These are phyloP conservation scores for Aphaenogaster rudis DNA, from an alignment of 1,140 invertebrate genomes.

Conservation along the genomic window DNA sequence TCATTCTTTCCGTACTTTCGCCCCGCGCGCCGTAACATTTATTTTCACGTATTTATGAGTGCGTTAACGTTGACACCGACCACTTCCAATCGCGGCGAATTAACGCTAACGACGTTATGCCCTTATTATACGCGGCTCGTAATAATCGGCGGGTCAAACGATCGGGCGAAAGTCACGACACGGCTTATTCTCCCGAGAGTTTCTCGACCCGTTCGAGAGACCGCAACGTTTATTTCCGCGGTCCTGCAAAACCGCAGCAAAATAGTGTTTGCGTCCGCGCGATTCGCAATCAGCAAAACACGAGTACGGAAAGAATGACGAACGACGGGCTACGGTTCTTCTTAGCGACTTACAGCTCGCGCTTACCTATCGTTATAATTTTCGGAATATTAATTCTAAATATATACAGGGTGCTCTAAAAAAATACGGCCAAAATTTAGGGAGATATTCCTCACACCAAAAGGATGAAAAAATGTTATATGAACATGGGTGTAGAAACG, in stretches of 20 bases:
- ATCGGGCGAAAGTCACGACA: constrained; percentile 76
- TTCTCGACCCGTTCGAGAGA: constrained; percentile 76
- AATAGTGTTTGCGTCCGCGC: constrained; percentile 49
- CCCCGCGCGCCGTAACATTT: not conserved
- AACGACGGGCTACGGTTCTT: not conserved
- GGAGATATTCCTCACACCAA: too few species aligned
- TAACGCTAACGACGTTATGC: constrained; percentile 38
- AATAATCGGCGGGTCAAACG: constrained; percentile 59
- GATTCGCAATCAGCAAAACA: constrained; percentile 28
- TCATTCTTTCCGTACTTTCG: not conserved
- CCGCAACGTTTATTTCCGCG: constrained; percentile 79
- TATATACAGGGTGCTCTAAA: not conserved
- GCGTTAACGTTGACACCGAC: not conserved
- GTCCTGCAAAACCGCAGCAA: constrained; percentile 75
- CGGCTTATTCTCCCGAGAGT: constrained; percentile 72
- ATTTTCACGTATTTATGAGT: constrained; percentile 28
- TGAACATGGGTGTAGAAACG: too few species aligned
- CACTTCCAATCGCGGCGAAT: constrained; percentile 19
- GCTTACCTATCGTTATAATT: constrained; percentile 14
- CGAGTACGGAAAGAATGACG: not conserved
- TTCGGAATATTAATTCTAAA: not conserved
- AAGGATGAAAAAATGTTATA: too few species aligned
- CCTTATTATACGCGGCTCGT: constrained; percentile 45
- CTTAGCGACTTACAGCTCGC: not conserved
- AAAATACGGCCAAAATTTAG: too few species aligned